Evolutionary conservation across 2,113 vertebrate genomes (phyloP), one percentile per base, ranked within the genome.

Genomic region (Chaenocephalus aceratus): DNA sequence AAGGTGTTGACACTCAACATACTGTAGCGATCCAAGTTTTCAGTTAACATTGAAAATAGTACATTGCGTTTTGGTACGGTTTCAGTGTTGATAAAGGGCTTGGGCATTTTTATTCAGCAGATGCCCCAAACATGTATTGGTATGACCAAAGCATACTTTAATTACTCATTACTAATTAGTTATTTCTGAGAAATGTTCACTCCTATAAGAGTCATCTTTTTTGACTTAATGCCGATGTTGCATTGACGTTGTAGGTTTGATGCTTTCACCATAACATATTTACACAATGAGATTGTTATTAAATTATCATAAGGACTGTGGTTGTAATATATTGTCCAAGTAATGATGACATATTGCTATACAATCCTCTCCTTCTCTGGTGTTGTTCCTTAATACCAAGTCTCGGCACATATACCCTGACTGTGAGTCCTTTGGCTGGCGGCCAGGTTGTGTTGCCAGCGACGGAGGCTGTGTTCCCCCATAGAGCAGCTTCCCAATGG

Each of bases 1-100:
- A 45, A 79, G 64, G 59, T 72, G 80, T 83, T 86, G 71, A 82
- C 49, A 76, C 52, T 30, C 12, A 10, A 69, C 49, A 10, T 15
- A 56, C 52, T 36, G 30, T 49, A 72, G 59, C 67, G 62, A 57
- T 9, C 76, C 11, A 2, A 75, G 70, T 72, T 72, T 66, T 74
- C 10, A 70, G 52, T 53, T 41, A 61, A 71, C 54, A 71, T 48
- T 75, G 3, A 62, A 56, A 58, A 9, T 44, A 30, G 3, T 44
- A 4, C 0, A 3, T 72, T 34, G 36, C 57, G 34, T 58, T 70
- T 46, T 41, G 57, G 30, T 30, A 30, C 30, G 30, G 30, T 30
- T 56, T 10, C 53, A 54, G 0, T n/a, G 6, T 36, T 68, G 16
- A 36, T 48, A 48, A 62, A 54, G 6, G 1, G 15, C n/a, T n/a